Evolutionary conservation across 2,113 vertebrate species (phyloP).

Genomic region (Pomatorhinus ruficollis): DNA sequence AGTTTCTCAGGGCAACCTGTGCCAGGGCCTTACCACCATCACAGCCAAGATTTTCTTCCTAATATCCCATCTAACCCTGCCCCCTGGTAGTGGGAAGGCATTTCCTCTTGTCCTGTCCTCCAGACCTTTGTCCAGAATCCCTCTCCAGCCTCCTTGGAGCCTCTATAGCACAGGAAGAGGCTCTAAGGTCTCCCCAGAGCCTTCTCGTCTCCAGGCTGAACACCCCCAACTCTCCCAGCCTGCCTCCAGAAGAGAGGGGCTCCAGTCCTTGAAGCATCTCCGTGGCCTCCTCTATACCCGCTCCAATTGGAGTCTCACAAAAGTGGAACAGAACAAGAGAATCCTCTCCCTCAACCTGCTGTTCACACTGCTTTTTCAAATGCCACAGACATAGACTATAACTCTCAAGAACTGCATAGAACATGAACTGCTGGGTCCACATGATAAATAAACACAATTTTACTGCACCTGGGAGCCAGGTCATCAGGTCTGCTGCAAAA

Average conservation of each 20-base stretch:
- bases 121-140: not conserved
- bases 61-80: not conserved
- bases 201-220: not conserved
- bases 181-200: not conserved
- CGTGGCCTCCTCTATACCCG: accelerated
- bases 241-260: not conserved
- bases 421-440: not conserved
- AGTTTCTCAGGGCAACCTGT: not conserved
- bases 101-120: not conserved
- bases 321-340: accelerated
- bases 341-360: not conserved
- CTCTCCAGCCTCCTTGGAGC: not conserved
- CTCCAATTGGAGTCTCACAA: not conserved
- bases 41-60: not conserved
- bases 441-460: not conserved
- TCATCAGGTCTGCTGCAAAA: not conserved
- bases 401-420: not conserved
- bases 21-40: not conserved
- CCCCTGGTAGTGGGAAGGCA: not conserved
- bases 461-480: not conserved
- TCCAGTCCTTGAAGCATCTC: not conserved
- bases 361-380: not conserved
- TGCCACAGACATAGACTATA: not conserved
- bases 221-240: not conserved
- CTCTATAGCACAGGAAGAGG: not conserved